Percentiles rank a stretch among this genome's conserved stretches.
Conservation (phyloP, 2,888 invertebrate species). For the Artemia sinica region DNA sequence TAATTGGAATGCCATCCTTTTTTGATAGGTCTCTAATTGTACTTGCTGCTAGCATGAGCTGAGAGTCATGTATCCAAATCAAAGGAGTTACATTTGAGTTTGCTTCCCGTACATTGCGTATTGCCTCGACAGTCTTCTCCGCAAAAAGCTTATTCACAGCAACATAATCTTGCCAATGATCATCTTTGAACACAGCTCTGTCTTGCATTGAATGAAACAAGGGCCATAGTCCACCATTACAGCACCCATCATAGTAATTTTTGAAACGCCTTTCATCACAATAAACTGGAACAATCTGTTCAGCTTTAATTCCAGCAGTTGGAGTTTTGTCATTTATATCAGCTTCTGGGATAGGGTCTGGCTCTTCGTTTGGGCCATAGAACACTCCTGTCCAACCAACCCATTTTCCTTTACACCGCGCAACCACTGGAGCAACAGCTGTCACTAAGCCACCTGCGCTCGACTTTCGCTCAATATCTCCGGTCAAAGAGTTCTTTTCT, state of each 20-base stretch:
- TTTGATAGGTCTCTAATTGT: constrained; percentile 33
- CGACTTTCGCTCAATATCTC: constrained; percentile 56
- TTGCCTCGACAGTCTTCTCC: constrained; percentile 29
- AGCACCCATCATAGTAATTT: constrained; percentile 33
- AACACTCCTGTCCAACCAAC: constrained; percentile 34
- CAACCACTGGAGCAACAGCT: constrained; percentile 33
- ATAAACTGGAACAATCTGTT: constrained; percentile 31
- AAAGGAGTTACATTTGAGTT: constrained; percentile 29
- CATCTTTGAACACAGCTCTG: constrained; percentile 31
- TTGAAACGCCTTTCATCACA: constrained; percentile 30
- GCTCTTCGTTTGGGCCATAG: constrained; percentile 26
- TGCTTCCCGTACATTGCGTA: constrained; percentile 29
- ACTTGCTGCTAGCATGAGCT: constrained; percentile 36
- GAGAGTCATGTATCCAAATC: constrained; percentile 39
- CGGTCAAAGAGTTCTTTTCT: constrained; percentile 51
- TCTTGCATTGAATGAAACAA: constrained; percentile 34
- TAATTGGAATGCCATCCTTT: constrained; percentile 31
- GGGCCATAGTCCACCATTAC: constrained; percentile 35
- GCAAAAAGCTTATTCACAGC: constrained; percentile 32
- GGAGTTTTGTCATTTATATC: constrained; percentile 31
- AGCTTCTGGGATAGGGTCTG: constrained; percentile 31
- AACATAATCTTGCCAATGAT: constrained; percentile 30
- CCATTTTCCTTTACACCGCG: constrained; percentile 33
- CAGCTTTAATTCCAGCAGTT: constrained; percentile 31
- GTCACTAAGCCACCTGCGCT: constrained; percentile 40